Evolutionary conservation across 1,140 invertebrate species (phyloP).

Genomic region (Neodiprion fabricii): DNA sequence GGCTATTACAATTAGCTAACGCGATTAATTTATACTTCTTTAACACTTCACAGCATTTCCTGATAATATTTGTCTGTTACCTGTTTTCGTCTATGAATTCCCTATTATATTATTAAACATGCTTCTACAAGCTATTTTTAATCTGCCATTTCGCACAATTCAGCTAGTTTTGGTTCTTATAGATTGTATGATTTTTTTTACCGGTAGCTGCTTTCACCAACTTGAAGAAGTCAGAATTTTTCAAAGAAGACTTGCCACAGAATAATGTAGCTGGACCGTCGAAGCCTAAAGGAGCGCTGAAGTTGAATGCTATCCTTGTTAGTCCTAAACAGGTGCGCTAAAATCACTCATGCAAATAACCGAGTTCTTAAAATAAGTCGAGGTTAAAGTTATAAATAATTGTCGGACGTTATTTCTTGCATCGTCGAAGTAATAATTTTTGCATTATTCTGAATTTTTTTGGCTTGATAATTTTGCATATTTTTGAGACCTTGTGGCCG

Average conservation of each 20-base stretch:
- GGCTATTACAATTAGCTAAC: too few relatives aligned
- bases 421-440: constrained; percentile 16
- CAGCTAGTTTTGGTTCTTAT: too few relatives aligned
- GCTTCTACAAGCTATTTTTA: too few relatives aligned
- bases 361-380: constrained; percentile 14
- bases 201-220: constrained; percentile 40
- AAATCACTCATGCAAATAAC: constrained; percentile 25
- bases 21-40: too few relatives aligned
- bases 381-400: constrained; percentile 19
- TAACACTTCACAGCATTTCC: too few relatives aligned
- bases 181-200: too few relatives aligned
- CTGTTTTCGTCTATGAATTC: too few relatives aligned
- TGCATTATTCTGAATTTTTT: neutral
- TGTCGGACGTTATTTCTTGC: neutral
- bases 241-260: constrained; percentile 37
- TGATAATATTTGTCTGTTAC: too few relatives aligned
- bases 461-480: too few relatives aligned
- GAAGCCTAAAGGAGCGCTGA: constrained; percentile 25
- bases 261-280: constrained; percentile 29
- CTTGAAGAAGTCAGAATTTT: constrained; percentile 51
- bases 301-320: constrained; percentile 64
- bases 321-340: constrained; percentile 68
- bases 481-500: too few relatives aligned
- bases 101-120: too few relatives aligned
- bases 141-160: too few relatives aligned